Conservation (phyloP, 2,797 vertebrate genomes). For the Phrynocephalus guinanensis region DNA sequence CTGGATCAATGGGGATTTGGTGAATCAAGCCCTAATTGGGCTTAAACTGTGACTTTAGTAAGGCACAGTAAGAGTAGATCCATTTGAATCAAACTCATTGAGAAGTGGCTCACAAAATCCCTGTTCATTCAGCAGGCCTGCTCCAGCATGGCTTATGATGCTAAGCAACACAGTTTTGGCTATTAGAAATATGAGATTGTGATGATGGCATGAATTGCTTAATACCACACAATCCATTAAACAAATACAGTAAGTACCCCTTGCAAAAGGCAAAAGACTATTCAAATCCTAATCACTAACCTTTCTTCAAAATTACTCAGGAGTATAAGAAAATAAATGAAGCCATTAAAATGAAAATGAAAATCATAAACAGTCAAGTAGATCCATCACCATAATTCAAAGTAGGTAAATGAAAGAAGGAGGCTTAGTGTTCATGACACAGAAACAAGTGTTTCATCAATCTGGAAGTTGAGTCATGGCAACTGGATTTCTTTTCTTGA, state of each 20-base stretch:
- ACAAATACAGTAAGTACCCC: neutral
- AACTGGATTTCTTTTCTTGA: no score
- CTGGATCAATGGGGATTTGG: no score
- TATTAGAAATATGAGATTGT: neutral
- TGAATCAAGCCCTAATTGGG: no score
- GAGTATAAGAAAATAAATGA: slow-evolving; percentile 6
- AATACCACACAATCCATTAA: neutral
- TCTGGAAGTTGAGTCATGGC: no score
- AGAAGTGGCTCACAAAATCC: no score
- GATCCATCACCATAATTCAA: neutral
- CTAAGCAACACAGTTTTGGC: no score
- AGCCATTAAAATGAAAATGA: neutral
- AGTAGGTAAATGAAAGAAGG: neutral
- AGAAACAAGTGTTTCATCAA: neutral
- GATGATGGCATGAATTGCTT: neutral
- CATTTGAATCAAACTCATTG: no score
- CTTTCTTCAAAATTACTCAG: neutral
- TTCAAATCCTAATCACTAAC: slow-evolving; percentile 1
- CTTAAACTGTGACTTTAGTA: no score
- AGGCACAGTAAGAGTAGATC: no score
- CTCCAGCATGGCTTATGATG: no score
- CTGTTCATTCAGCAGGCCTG: no score
- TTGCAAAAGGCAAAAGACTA: neutral
- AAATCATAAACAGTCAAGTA: slow-evolving; percentile 7
- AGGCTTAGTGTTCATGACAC: neutral